Evolutionary conservation across 2,797 vertebrate species (phyloP).

Genomic region (Octomys mimax): DNA sequence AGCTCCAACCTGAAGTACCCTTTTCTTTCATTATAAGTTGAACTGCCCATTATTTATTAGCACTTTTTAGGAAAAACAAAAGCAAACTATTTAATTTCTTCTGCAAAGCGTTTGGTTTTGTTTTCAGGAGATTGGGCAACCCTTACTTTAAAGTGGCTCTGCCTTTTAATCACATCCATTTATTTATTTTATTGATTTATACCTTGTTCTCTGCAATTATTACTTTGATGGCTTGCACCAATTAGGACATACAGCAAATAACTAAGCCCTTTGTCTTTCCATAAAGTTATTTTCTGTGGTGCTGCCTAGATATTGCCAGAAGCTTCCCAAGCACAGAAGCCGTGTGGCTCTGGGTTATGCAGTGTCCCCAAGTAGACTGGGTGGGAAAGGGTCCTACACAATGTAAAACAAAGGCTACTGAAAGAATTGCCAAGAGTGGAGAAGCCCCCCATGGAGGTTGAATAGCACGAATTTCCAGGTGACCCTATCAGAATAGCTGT

Average conservation of each 20-base stretch:
- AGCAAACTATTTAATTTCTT: slow-evolving; percentile 69
- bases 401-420: background rate
- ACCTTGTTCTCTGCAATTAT: slow-evolving; percentile 16
- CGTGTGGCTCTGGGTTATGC: background rate
- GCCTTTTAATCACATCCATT: slow-evolving; percentile 55
- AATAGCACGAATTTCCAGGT: background rate
- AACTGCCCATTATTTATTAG: slow-evolving; percentile 72
- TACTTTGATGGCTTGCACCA: slow-evolving; percentile 12
- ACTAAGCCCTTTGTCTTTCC: background rate
- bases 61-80: slow-evolving; percentile 57
- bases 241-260: slow-evolving; percentile 14
- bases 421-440: background rate
- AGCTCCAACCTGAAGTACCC: background rate
- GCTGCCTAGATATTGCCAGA: background rate
- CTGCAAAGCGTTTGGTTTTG: slow-evolving; percentile 10
- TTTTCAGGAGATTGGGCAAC: slow-evolving; percentile 59
- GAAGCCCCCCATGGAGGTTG: background rate
- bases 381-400: background rate
- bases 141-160: slow-evolving; percentile 46
- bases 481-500: background rate
- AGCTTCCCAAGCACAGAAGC: background rate
- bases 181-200: slow-evolving; percentile 53
- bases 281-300: background rate
- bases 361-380: background rate
- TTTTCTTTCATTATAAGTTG: slow-evolving; percentile 51